Percentiles rank a stretch among this genome's conserved stretches.
These are phyloP conservation scores for Acanthurus lineatus DNA, from an alignment of 2,797 vertebrate genomes.

Conservation along the genomic window DNA sequence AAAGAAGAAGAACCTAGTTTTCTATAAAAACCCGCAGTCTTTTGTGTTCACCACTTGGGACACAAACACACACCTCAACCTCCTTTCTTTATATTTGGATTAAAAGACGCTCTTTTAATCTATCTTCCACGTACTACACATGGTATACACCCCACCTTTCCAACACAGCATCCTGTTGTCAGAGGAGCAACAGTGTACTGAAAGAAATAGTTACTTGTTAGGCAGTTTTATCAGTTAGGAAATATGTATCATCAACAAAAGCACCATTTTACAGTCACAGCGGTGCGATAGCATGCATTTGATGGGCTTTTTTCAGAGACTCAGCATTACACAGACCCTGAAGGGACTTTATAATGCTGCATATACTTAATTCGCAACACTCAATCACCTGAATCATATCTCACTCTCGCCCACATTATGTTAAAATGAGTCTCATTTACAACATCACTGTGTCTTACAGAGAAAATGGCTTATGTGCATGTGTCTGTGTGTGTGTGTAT, in stretches of 20 bases:
- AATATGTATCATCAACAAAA: slow-evolving; percentile 29
- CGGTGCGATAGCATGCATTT: slow-evolving; percentile 5
- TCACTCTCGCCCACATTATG: slow-evolving; percentile 9
- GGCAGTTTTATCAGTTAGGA: slow-evolving; percentile 10
- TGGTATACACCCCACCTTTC: too few species aligned
- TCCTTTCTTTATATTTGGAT: slow-evolving; percentile 13
- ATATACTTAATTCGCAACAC: not conserved
- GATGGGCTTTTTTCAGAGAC: slow-evolving; percentile 20
- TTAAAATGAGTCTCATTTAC: slow-evolving; percentile 48
- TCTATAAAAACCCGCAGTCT: slow-evolving; percentile 39
- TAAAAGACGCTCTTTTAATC: not conserved
- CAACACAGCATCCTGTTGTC: not conserved
- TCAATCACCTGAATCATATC: slow-evolving; percentile 25
- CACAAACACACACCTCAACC: slow-evolving; percentile 13
- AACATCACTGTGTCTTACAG: slow-evolving; percentile 22
- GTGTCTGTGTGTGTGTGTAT: slow-evolving; percentile 26
- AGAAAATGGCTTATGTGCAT: slow-evolving; percentile 16
- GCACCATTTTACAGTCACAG: slow-evolving; percentile 5
- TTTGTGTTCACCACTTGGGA: slow-evolving; percentile 40
- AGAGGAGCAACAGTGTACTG: not conserved
- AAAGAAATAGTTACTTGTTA: slow-evolving; percentile 5
- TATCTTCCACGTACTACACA: not conserved
- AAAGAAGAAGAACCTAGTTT: slow-evolving; percentile 30
- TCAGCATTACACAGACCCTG: slow-evolving; percentile 8
- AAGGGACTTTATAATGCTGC: slow-evolving; percentile 9